Evolutionary conservation across 1,140 invertebrate genomes (phyloP).

Genomic region (Piezodorus guildinii): DNA sequence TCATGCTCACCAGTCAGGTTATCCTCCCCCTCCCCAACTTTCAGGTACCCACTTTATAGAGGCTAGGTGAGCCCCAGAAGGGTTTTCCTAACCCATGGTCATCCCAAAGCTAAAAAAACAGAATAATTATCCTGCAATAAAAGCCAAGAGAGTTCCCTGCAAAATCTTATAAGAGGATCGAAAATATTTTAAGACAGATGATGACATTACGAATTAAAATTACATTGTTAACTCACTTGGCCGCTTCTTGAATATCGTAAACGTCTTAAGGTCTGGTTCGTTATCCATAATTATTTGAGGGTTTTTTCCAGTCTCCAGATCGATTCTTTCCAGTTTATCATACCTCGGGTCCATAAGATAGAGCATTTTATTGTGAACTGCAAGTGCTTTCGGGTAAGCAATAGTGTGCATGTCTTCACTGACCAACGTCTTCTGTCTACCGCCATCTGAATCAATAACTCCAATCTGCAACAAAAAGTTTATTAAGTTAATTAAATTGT

Average conservation of each 20-base stretch:
- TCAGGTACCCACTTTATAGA: too few relatives aligned
- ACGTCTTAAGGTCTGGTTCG: conserved; percentile 71
- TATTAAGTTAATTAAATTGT: neutral
- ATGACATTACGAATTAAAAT: neutral
- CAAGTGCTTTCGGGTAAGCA: conserved; percentile 66
- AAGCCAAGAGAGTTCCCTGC: too few relatives aligned
- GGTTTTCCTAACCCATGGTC: too few relatives aligned
- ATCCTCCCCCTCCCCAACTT: too few relatives aligned
- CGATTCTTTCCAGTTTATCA: conserved; percentile 79
- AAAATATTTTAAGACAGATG: too few relatives aligned
- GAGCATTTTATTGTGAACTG: conserved; percentile 67
- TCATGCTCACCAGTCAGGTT: too few relatives aligned
- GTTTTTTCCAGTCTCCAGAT: conserved; percentile 71
- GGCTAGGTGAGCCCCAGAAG: too few relatives aligned
- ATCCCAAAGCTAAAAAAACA: too few relatives aligned
- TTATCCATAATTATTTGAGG: conserved; percentile 69
- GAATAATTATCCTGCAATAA: too few relatives aligned
- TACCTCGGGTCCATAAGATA: conserved; percentile 83
- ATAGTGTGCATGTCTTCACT: conserved; percentile 57
- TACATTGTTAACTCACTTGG: conserved; percentile 34
- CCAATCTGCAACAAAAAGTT: conserved; percentile 40
- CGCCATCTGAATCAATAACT: conserved; percentile 58
- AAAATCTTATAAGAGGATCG: too few relatives aligned
- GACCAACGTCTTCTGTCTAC: conserved; percentile 54
- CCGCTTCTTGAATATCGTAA: conserved; percentile 82